These are phyloP conservation scores for Isoperla grammatica DNA, from an alignment of 2,888 invertebrate genomes.

Conservation along the genomic window DNA sequence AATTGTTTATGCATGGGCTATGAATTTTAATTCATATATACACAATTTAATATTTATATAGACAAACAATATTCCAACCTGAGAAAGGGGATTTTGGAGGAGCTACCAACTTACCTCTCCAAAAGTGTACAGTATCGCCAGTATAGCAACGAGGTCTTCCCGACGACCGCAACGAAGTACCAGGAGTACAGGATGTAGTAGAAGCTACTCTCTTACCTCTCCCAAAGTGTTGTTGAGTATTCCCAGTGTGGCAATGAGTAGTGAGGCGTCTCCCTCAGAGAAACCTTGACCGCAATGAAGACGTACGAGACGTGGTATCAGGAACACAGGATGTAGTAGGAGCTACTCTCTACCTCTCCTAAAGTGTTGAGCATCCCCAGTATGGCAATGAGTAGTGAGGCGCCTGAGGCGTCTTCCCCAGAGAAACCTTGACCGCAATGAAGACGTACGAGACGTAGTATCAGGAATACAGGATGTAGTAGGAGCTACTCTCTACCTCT, in stretches of 20 bases:
- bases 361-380: slow-evolving; percentile 85
- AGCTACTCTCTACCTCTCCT: slow-evolving; percentile 84
- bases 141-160: slow-evolving; percentile 80
- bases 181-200: no score
- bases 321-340: no score
- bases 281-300: slow-evolving; percentile 76
- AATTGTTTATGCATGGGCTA: no score
- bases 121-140: slow-evolving; percentile 82
- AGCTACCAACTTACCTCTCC: slow-evolving; percentile 88
- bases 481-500: slow-evolving; percentile 75
- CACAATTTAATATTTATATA: no score
- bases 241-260: slow-evolving; percentile 81
- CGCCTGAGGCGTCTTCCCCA: slow-evolving; percentile 63
- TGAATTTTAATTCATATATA: no score
- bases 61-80: no score
- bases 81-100: slow-evolving; percentile 82
- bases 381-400: slow-evolving; percentile 77
- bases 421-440: slow-evolving; percentile 71
- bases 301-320: no score
- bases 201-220: no score
- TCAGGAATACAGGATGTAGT: slow-evolving; percentile 87
- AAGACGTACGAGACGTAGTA: slow-evolving; percentile 92
- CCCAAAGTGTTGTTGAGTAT: slow-evolving; percentile 85
- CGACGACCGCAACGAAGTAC: no score
- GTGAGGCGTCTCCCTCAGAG: slow-evolving; percentile 66